A percentile compares a stretch with the other conserved stretches of the same genome.
Evolutionary conservation across 30 jellyfish, hydroid and myxozoan species (phyloP).

Genomic region (Aurelia aurita complex sp. Pacific): DNA sequence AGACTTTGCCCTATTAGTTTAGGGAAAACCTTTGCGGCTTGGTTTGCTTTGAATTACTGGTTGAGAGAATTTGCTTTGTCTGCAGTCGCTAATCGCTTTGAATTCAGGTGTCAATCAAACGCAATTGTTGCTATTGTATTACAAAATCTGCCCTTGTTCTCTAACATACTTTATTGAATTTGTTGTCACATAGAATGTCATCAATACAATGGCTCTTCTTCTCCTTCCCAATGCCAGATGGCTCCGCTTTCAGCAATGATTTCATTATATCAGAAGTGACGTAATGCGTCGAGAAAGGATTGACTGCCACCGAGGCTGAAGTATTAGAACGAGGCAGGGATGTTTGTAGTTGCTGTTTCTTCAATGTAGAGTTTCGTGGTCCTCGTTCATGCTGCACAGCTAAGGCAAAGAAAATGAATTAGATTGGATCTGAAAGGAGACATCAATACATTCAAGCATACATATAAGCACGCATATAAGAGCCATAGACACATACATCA

Average conservation of each 20-base stretch:
- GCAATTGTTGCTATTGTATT: no score
- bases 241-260: slow-evolving; percentile 67
- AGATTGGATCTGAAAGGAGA: no score
- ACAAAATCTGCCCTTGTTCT: no score
- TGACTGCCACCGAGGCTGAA: slow-evolving; percentile 41
- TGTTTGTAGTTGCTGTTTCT: slow-evolving; percentile 63
- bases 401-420: neutral
- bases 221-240: slow-evolving; percentile 45
- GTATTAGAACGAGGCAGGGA: slow-evolving; percentile 7
- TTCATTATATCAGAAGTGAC: slow-evolving; percentile 49
- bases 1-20: no score
- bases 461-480: no score
- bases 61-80: no score
- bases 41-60: no score
- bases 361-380: slow-evolving; percentile 84
- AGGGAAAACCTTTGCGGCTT: no score
- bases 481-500: no score
- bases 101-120: no score
- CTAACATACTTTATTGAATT: slow-evolving; percentile 22
- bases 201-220: slow-evolving; percentile 69
- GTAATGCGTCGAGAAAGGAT: slow-evolving; percentile 9
- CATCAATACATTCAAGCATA: no score
- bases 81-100: no score
- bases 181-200: slow-evolving; percentile 44
- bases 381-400: slow-evolving; percentile 98